Percentiles rank a stretch among this genome's conserved stretches.
phyloP scores from a whole-genome alignment of 2,797 vertebrate genomes.

The Kryptopterus vitreolus region DNA sequence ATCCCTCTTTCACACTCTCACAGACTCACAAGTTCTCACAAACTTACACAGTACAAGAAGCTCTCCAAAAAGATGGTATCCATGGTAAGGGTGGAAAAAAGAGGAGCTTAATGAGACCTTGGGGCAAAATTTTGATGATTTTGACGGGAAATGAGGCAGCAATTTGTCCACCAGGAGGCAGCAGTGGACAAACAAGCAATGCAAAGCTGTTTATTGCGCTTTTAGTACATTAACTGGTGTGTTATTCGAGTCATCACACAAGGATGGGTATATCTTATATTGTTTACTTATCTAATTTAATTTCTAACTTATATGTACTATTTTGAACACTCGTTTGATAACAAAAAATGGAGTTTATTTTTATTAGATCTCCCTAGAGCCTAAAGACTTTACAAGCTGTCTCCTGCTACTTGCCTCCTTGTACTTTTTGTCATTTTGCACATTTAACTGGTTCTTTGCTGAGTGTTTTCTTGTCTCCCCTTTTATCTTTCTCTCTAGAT shows the following conservation, averaged over 20 bases:
- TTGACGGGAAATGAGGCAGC: slow-evolving; percentile 33
- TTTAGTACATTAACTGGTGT: background rate
- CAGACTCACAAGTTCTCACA: background rate
- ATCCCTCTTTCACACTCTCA: background rate
- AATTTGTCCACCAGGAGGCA: slow-evolving; percentile 65
- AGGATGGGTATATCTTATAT: no score
- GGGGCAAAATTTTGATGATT: slow-evolving; percentile 25
- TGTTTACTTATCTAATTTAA: no score
- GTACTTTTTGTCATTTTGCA: no score
- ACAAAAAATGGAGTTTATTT: background rate
- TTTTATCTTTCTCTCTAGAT: background rate
- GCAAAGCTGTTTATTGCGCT: background rate
- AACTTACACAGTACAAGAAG: background rate
- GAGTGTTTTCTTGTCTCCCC: no score
- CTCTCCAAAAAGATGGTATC: background rate
- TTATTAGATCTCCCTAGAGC: no score
- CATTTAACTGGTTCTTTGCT: background rate
- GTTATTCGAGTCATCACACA: background rate
- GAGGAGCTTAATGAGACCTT: slow-evolving; percentile 26
- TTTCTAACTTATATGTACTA: no score
- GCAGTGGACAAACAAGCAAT: slow-evolving; percentile 50
- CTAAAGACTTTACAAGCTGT: background rate
- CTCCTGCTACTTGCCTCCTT: background rate
- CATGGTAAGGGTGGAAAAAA: slow-evolving; percentile 20
- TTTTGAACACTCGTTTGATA: background rate